Evolutionary conservation across 2,888 invertebrate genomes (phyloP), one percentile per base, ranked within the genome.

Genomic region (Oegoconia quadripuncta): DNA sequence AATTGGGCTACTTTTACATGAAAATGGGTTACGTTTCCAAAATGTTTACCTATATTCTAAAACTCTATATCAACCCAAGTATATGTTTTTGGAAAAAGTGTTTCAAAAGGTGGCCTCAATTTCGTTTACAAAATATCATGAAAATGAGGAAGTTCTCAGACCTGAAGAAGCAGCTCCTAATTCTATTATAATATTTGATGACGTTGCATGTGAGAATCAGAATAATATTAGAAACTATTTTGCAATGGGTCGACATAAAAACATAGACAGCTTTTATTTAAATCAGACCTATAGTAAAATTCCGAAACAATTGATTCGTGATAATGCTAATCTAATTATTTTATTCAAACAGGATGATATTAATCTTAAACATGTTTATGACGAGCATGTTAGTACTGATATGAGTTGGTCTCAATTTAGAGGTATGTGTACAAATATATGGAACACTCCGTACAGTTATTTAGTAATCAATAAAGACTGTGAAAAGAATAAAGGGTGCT

Each of bases 121-220:
- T 31, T 26, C 11, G 93, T 93, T 22, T 31, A 11, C 22, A 9
- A 30, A 30, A 30, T 30, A 16, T 30, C 30, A 17, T 11, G 31
- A 31, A 25, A 37, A 26, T 13, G 31, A 37, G 3, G 33, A 38
- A 27, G 28, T 38, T 22, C 14, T 33, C 15, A 38, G 33, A 18
- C 38, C 33, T 3, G 33, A 38, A 14, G 38, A 38, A 9, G 33
- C 38, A 3, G 13, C 16, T 22, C 8, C 17, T 18, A 32, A 31
- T 16, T 37, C 37, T 12, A 16, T 37, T 6, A 37, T 37, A 23
- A n/a, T n/a, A n/a, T n/a, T n/a, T n/a, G n/a, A n/a, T n/a, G n/a
- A n/a, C n/a, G n/a, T n/a, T n/a, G n/a, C n/a, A n/a, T n/a, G n/a
- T n/a, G n/a, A n/a, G n/a, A n/a, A n/a, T n/a, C n/a, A n/a, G n/a